Percentiles rank a stretch among this genome's conserved stretches.
Evolutionary conservation across 2,113 vertebrate genomes (phyloP).

Genomic region (Turdus rufiventris): DNA sequence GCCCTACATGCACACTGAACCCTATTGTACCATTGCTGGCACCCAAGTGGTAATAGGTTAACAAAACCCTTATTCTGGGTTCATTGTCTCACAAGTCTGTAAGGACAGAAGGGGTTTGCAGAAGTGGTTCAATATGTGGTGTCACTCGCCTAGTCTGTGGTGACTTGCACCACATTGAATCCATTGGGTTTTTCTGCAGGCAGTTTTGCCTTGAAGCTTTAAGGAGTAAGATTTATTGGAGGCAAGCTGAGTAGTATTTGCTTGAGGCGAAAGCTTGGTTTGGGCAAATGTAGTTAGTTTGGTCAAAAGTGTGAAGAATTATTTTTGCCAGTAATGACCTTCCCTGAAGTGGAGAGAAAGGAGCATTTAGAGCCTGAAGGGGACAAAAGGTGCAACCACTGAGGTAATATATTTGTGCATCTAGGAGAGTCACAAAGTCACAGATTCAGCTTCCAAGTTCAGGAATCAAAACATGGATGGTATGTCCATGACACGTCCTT

Average conservation of each 20-base stretch:
- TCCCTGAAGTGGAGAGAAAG: neutral
- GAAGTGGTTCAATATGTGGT: accelerated
- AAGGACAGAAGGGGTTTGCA: neutral
- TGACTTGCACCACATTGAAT: accelerated
- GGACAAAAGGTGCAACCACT: neutral
- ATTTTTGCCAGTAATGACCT: neutral
- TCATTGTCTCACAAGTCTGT: neutral
- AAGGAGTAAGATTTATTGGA: neutral
- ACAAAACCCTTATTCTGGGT: neutral
- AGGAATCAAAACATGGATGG: neutral
- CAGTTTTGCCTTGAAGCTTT: neutral
- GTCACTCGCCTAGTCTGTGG: accelerated
- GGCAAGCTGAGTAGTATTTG: neutral
- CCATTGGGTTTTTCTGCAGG: neutral
- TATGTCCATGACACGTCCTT: accelerated
- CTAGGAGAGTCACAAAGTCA: neutral
- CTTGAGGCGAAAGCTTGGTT: neutral
- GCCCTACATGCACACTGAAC: neutral
- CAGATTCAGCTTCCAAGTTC: neutral
- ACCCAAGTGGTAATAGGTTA: neutral
- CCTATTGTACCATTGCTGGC: neutral
- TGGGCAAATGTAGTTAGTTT: neutral
- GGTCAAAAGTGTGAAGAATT: neutral
- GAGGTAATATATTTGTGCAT: neutral
- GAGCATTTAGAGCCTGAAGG: neutral